Percentiles rank a stretch among this genome's conserved stretches.
Evolutionary conservation across 2,113 vertebrate species (phyloP).

Genomic region (Hoplias malabaricus): DNA sequence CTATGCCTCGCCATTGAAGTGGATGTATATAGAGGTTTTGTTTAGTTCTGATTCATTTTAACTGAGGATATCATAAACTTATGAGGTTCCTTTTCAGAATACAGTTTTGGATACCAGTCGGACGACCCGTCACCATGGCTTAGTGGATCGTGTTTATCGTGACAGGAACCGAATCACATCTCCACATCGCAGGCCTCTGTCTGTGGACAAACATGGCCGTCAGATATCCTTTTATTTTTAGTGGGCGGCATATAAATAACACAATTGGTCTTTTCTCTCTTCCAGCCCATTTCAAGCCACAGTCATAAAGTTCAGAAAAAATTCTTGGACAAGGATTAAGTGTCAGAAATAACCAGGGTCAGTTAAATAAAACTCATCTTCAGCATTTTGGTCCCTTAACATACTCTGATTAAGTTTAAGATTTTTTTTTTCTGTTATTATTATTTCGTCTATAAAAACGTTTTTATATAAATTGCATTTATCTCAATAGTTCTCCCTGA

Average conservation of each 20-base stretch:
- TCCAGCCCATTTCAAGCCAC: not conserved
- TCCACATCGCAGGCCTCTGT: conserved; percentile 89
- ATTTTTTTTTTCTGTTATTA: too few relatives aligned
- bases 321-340: not conserved
- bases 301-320: not conserved
- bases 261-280: not conserved
- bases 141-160: conserved; percentile 95
- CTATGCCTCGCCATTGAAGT: not conserved
- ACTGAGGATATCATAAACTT: conserved; percentile 2
- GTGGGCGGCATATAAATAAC: not conserved
- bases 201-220: conserved; percentile 93
- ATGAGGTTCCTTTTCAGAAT: conserved; percentile 78
- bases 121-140: conserved; percentile 92
- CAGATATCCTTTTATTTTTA: conserved; percentile 90
- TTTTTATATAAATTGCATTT: too few relatives aligned
- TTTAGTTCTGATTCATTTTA: not conserved
- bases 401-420: too few relatives aligned
- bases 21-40: not conserved
- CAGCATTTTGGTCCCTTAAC: too few relatives aligned
- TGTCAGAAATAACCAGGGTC: not conserved
- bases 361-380: too few relatives aligned
- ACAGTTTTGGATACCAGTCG: conserved; percentile 94
- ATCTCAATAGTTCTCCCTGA: not conserved
- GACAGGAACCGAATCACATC: conserved; percentile 92
- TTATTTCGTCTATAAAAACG: too few relatives aligned